Evolutionary conservation across 2,888 invertebrate genomes (phyloP), one percentile per base, ranked within the genome.

Genomic region (Malacosoma neustria): DNA sequence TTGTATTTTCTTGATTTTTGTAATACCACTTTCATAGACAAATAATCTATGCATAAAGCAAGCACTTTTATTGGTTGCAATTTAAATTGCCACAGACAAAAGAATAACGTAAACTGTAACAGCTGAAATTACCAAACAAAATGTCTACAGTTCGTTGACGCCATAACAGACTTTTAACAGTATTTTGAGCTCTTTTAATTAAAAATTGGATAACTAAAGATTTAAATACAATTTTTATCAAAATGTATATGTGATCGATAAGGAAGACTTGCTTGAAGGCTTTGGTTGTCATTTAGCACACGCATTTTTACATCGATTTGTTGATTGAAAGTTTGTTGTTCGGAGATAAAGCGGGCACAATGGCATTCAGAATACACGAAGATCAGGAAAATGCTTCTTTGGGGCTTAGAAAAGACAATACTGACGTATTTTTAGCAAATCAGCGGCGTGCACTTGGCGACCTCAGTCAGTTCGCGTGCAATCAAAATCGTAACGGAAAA

Each of bases 341-440:
- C 75, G 75, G 76, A 72, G 71, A 74, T 68, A 55, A 57, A 68
- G 59, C 65, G 49, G 57, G 57, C 50, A 65, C 69, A 75, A 93
- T 93, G 93, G 92, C 92, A 74, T 91, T 93, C 73, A 88, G 90
- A 76, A 91, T 93, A 63, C 91, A 91, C 74, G 90, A 92, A 73
- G 93, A 93, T 76, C 90, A 91, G 71, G 93, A 93, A 79, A 94
- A 94, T 75, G 82, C 89, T 52, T 67, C 84, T 46, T 62, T 85
- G 51, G 82, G 80, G 43, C 70, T 82, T 36, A 76, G 80, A 49
- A 89, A 89, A 67, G 89, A 88, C 46, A 85, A 74, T 58, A 69
- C 74, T 47, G 84, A 84, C 41, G 54, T 81, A 46, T 81, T 81
- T 65, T 57, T 77, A 37, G 76, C 84, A 40, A 76, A 80, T 51